Conservation (phyloP, 2,113 vertebrate species). For the Amblyornis subalaris region DNA sequence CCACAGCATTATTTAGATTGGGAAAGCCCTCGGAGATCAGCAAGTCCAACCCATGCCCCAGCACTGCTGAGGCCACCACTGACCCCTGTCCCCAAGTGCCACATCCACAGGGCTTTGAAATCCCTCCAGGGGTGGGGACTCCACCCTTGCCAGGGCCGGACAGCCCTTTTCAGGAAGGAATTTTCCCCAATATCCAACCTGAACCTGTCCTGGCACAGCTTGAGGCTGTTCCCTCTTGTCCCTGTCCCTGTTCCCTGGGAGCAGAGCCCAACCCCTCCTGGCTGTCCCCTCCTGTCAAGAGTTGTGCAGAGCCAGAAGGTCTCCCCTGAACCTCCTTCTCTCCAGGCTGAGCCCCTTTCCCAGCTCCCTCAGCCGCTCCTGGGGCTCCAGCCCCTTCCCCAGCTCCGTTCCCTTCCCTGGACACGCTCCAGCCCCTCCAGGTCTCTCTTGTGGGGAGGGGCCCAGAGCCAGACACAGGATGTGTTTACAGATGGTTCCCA, state of each 20-base stretch:
- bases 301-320: not conserved
- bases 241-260: not conserved
- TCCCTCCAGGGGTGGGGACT: not conserved
- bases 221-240: not conserved
- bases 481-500: not conserved
- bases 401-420: not conserved
- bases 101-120: not conserved
- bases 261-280: not conserved
- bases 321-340: not conserved
- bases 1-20: accelerated
- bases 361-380: not conserved
- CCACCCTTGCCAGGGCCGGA: not conserved
- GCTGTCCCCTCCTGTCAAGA: not conserved
- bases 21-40: not conserved
- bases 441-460: not conserved
- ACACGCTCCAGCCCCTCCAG: not conserved
- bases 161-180: not conserved
- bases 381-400: not conserved
- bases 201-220: not conserved
- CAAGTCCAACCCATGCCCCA: not conserved
- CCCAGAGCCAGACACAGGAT: not conserved
- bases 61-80: not conserved
- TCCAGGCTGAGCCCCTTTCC: not conserved
- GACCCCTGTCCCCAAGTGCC: not conserved
- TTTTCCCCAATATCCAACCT: accelerated